Evolutionary conservation across 2,113 vertebrate genomes (phyloP), one percentile per base, ranked within the genome.

Genomic region (Paracanthobrama guichenoti): DNA sequence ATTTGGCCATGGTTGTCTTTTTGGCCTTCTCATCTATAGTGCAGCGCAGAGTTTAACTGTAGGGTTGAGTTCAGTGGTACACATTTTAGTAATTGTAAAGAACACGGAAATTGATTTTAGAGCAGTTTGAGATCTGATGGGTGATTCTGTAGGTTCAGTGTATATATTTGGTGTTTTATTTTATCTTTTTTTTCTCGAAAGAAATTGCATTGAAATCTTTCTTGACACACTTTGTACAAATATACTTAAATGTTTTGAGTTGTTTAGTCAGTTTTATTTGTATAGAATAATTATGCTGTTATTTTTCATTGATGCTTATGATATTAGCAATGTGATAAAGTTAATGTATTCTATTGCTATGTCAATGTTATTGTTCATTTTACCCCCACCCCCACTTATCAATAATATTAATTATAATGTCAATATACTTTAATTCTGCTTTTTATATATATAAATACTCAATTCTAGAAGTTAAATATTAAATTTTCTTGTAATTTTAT

Each of bases 191-290:
- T 93, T 91, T 89, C 91, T 66, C 84, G 35, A 69, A 74, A 87
- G 79, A 88, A 89, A 84, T 86, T 92, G 87, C 77, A 84, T 84
- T 74, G 55, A 85, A 91, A 90, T 89, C 85, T 93, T 94, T 94
- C 91, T 88, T 89, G 93, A 93, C 87, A 91, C 91, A 88, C 89
- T 89, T 89, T 94, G 93, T 95, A 94, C 84, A 95, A 93, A 90
- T 57, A 93, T 86, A 88, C 18, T 55, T 20, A 55, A 89, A 87
- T 91, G 92, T 91, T 91, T 94, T 91, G 16, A 85, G 88, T 88
- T 87, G 44, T 86, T 88, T 86, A 88, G 92, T 93, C 84, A 82
- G 93, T 92, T 91, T 92, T 91, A 92, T 94, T 93, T 95, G 93
- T 94, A 75, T 90, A 88, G 90, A 88, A 85, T 93, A 92, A 92